Evolutionary conservation across 92 coral and sea anemone species (phyloP), one percentile per base, ranked within the genome.

Genomic region (Palythoa grandis): DNA sequence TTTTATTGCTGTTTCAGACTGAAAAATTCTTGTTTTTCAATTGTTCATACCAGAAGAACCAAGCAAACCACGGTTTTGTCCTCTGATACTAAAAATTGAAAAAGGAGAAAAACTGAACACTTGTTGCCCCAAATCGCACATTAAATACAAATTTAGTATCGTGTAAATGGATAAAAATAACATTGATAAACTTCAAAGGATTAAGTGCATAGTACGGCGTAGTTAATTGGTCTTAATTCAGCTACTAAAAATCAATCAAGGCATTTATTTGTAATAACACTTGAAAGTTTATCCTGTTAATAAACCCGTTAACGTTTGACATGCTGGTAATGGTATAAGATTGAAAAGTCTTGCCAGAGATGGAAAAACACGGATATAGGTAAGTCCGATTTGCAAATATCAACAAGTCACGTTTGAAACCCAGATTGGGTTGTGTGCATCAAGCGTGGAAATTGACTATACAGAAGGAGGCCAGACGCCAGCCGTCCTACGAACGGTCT

Each of bases 1-100:
- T 76, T 90, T 68, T 87, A 90, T 90, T 90, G 90, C 90, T 80
- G 75, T 66, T 80, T 80, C 61, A 66, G 74, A 17, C 43, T 80
- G 10, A 47, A 80, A 80, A 80, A 80, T 65, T 80, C 74, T 66
- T 80, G 22, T 66, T 80, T 80, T 80, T 80, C 74, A 66, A 80
- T 65, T 80, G 74, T 66, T 80, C 24, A 7, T 47, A 66, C 61
- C 16, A 20, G 47, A 80, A 80, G 47, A 66, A 66, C 63, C 72
- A 74, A 66, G 20, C 60, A 52, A 80, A 47, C 72, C 75, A 66
- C 74, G 74, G 43, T 66, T 52, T 60, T 66, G 72, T 39, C 66
- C 29, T 66, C 22, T 29, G 70, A 70, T 47, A 66, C 73, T 22
- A 52, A 65, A 80, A 40, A 35, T 20, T 80, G 71, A 17, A 58